A percentile compares a stretch with the other conserved stretches of the same genome.
Evolutionary conservation across 2,888 invertebrate species (phyloP).

Genomic region (Taenaris catops): DNA sequence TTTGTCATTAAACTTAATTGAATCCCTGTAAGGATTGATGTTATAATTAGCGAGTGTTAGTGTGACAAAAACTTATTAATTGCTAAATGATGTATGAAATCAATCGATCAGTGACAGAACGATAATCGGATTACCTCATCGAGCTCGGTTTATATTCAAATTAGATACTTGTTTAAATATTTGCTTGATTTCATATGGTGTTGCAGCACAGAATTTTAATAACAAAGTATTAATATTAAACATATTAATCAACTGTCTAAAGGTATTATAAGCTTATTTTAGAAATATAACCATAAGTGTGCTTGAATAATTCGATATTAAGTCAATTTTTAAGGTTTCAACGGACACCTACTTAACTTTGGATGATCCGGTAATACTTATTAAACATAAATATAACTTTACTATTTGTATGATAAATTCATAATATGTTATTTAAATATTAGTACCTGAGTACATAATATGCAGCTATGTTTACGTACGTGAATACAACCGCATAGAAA

Average conservation of each 20-base stretch:
- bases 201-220: constrained; percentile 4
- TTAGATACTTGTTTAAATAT: constrained; percentile 13
- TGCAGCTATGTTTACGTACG: too few relatives aligned
- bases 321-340: too few relatives aligned
- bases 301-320: too few relatives aligned
- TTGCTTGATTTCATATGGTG: constrained; percentile 3
- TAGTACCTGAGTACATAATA: too few relatives aligned
- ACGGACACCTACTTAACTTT: too few relatives aligned
- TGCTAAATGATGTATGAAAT: constrained; percentile 24
- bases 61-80: constrained; percentile 21
- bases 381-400: too few relatives aligned
- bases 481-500: too few relatives aligned
- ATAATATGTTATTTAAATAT: too few relatives aligned
- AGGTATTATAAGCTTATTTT: too few relatives aligned
- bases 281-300: too few relatives aligned
- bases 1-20: constrained; percentile 6
- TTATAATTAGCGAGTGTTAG: constrained; percentile 19
- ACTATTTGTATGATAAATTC: too few relatives aligned
- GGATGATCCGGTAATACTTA: too few relatives aligned
- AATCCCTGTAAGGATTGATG: constrained; percentile 12
- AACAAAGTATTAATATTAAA: constrained; percentile 5
- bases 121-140: constrained; percentile 24
- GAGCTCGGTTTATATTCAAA: constrained; percentile 10
- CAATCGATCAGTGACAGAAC: constrained; percentile 23
- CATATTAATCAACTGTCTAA: not conserved